Evolutionary conservation across 2,797 vertebrate genomes (phyloP), one percentile per base, ranked within the genome.

Genomic region (Acanthurus leucopareius): DNA sequence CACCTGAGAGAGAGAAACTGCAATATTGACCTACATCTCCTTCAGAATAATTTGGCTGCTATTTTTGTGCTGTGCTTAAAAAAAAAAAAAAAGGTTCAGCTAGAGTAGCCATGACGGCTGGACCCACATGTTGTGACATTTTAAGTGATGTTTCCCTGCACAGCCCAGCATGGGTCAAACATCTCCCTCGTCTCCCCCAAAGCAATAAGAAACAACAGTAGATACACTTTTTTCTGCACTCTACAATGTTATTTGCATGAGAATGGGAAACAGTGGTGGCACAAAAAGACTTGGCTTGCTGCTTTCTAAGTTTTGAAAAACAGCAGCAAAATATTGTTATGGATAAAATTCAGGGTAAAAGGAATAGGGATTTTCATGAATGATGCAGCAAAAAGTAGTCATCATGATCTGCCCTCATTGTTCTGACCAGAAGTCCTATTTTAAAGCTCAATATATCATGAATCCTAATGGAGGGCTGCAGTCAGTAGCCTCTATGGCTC

Each of bases 1-100:
- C 78, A 92, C 90, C 86, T 91, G 85, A 80, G 83, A 86, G 87
- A 85, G 66, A 87, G 28, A 32, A 91, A 85, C 90, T 91, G 91
- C 71, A 91, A 87, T 89, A 90, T 90, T 94, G 93, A 94, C 93
- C 93, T 93, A 94, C 86, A 94, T 93, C 91, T 91, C 72, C 83
- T 83, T 92, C 86, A 89, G 92, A 92, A 94, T 93, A 90, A 93
- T 94, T 92, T 91, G 74, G 84, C 82, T 84, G 89, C 93, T 93
- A 93, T 95, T 94, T 94, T 80, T 78, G 87, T 87, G 72, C 80
- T 38, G 61, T 59, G 75, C 83, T 84, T 85, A 32, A 32, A 54
- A 85, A 85, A 84, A 79, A 69, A 48, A 57, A 72, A 49, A 57
- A 65, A 40, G 49, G 79, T 83, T 79, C 78, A 44, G 87, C 88